Evolutionary conservation across 2,113 vertebrate species (phyloP).

Genomic region (Hippocampus mohnikei): DNA sequence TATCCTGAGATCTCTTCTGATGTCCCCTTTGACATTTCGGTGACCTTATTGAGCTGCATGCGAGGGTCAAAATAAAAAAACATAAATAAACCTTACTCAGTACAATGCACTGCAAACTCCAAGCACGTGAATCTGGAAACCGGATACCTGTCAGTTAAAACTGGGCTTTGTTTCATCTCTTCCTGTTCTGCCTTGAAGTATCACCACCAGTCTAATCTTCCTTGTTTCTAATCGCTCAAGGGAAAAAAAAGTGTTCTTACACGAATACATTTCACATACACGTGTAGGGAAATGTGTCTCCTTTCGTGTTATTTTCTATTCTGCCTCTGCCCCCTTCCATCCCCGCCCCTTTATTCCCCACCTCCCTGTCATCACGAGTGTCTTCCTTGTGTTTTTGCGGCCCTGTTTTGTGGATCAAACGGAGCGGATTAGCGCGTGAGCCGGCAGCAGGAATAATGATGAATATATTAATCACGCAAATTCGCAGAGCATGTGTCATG

Average conservation of each 20-base stretch:
- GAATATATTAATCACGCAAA: conserved; percentile 68
- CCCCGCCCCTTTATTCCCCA: background rate
- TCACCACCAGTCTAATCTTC: background rate
- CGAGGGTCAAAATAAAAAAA: background rate
- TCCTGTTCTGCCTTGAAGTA: background rate
- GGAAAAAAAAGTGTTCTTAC: background rate
- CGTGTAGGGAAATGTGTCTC: conserved; percentile 1
- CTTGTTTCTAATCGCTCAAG: background rate
- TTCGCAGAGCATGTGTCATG: conserved; percentile 59
- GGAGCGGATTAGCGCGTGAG: conserved; percentile 54
- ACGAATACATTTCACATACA: background rate
- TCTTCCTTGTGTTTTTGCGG: conserved; percentile 11
- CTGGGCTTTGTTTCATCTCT: conserved; percentile 11
- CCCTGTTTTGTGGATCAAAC: conserved; percentile 49
- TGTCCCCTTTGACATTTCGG: background rate
- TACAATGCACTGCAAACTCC: background rate
- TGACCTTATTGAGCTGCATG: background rate
- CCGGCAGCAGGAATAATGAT: conserved; percentile 65
- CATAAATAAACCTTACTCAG: no score
- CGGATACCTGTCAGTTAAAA: background rate
- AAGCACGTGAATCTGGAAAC: background rate
- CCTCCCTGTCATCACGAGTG: conserved; percentile 1
- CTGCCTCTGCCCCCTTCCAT: background rate
- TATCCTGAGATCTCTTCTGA: background rate
- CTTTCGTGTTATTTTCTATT: background rate